These are phyloP conservation scores for Athene cunicularia DNA, from an alignment of 2,113 vertebrate species.

Conservation along the genomic window DNA sequence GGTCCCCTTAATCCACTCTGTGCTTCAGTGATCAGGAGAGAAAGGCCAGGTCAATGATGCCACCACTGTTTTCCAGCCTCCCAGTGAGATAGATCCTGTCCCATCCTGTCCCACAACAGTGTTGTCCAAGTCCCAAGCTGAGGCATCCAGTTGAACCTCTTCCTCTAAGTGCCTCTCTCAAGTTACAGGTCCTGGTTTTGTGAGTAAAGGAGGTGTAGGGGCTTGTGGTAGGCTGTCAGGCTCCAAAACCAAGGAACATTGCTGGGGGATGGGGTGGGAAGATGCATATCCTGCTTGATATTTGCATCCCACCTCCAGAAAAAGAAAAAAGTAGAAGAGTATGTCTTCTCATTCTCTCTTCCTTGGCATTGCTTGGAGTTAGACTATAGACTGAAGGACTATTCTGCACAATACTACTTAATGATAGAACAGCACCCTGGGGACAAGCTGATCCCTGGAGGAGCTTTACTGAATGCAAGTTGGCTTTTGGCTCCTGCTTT, in stretches of 20 bases:
- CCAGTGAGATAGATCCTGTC: not conserved
- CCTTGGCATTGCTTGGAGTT: not conserved
- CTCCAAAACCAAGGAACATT: not conserved
- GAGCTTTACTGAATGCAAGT: not conserved
- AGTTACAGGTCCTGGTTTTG: not conserved
- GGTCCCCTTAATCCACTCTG: not conserved
- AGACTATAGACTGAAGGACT: not conserved
- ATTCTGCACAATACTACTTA: not conserved
- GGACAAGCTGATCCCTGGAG: not conserved
- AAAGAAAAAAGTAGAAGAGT: not conserved
- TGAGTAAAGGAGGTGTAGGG: not conserved
- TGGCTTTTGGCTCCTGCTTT: slow-evolving; percentile 22
- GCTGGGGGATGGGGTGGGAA: not conserved
- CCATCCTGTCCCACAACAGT: not conserved
- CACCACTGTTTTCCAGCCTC: not conserved
- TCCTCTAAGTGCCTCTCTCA: not conserved
- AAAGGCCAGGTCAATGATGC: not conserved
- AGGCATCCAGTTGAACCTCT: not conserved
- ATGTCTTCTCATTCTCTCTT: not conserved
- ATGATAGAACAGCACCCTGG: not conserved
- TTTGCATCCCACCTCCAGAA: not conserved
- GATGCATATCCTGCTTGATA: not conserved
- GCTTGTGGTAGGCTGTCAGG: not conserved
- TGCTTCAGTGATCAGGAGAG: not conserved
- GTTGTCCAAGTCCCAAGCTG: not conserved